Base-by-base conservation (phyloP, 1,140 invertebrate genomes). In the Caenorhabditis inopinata region DNA sequence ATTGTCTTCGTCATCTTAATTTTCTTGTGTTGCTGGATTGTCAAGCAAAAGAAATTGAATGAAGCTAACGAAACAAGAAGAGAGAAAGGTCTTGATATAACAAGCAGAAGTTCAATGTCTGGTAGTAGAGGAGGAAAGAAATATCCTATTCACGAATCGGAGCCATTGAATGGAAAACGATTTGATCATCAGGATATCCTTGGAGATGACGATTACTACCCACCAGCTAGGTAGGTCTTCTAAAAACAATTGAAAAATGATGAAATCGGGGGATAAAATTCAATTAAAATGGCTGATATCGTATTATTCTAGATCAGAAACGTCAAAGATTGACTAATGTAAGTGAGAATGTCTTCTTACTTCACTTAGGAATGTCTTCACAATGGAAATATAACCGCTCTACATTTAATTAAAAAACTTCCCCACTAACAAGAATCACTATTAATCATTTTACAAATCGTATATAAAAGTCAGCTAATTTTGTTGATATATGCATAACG, bases 1-100 rank as follows among this genome's bases (percentile, higher is more conserved):
- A 74, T 83, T 7, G 58, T 68, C 14, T 68, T 78, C 12, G 76
- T 78, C 9, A 47, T 68, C 29, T 23, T 78, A 2, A 78, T 78
- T 18, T 78, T 78, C 53, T 6, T 78, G 35, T 78, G 76, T 46
- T 78, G 76, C 23, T 78, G 76, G 76, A 58, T 51, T 78, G 49
- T 78, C 9, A 78, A 78, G 35, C 49, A 68, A 12, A 48, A 38
- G 32, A 78, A 68, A 29, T 42, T 42, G 53, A 42, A 35, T 23
- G 76, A 78, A 27, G 53, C 32, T 27, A 42, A n/a, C 18, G 73
- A 75, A 32, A 47, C 18, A 27, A 75, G 73, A 32, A 47, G 53
- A 42, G 18, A 78, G 49, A 35, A 77, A 23, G 47, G 48, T n/a
- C 42, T 51, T 18, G 76, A 78, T 38, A 62, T 46, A 21, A 53